phyloP scores from a whole-genome alignment of 2,113 vertebrate species.

The Acrocephalus arundinaceus region DNA sequence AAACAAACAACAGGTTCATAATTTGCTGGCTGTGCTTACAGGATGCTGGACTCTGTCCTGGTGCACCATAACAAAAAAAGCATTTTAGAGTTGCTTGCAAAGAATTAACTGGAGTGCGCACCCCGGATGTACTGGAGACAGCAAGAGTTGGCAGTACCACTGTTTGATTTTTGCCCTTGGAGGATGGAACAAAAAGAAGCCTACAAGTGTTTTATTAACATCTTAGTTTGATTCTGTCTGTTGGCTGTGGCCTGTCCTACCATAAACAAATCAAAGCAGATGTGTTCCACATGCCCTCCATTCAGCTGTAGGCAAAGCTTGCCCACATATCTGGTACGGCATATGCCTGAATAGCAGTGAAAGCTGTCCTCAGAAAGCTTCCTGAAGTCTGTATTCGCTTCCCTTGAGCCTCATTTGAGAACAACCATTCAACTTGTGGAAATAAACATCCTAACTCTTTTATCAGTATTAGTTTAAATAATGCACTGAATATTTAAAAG shows the following conservation, averaged over 20 bases:
- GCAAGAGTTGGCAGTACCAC: background rate
- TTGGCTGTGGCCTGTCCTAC: conserved; percentile 7
- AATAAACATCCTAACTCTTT: background rate
- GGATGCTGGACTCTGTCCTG: background rate
- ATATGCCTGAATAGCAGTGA: background rate
- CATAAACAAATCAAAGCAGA: conserved; percentile 55
- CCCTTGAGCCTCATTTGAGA: background rate
- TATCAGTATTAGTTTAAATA: conserved; percentile 3
- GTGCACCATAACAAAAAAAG: background rate
- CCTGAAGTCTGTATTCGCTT: background rate
- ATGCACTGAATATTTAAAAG: background rate
- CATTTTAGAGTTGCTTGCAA: background rate
- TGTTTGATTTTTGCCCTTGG: conserved; percentile 30
- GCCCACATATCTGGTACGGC: background rate
- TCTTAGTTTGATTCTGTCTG: conserved; percentile 38
- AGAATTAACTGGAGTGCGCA: background rate
- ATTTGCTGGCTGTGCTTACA: background rate
- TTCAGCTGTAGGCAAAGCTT: conserved; percentile 38
- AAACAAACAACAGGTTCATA: background rate
- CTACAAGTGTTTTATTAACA: conserved; percentile 27
- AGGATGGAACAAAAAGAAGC: conserved; percentile 38
- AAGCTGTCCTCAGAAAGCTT: conserved; percentile 1
- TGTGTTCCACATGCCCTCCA: conserved; percentile 45
- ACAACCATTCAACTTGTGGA: background rate
- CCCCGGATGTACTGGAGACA: background rate